phyloP scores from a whole-genome alignment of 2,888 invertebrate genomes.

The Opisthograptis luteolata region DNA sequence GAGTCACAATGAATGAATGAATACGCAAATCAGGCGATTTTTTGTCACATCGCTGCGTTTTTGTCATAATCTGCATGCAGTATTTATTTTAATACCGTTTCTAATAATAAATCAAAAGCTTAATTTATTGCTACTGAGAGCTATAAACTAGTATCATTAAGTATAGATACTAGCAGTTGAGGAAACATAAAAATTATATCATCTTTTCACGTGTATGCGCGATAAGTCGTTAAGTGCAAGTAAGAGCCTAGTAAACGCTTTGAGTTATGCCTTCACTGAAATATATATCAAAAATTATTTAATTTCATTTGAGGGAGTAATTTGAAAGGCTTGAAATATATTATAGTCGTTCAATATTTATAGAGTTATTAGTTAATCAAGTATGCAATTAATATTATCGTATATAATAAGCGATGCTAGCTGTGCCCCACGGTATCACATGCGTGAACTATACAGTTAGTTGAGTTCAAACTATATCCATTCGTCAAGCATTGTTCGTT shows the following conservation, averaged over 20 bases:
- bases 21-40: no score
- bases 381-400: no score
- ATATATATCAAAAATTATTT: slow-evolving; percentile 27
- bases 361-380: no score
- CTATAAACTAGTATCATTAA: slow-evolving; percentile 68
- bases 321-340: background rate
- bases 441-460: no score
- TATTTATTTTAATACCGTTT: slow-evolving; percentile 36
- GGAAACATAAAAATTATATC: slow-evolving; percentile 79
- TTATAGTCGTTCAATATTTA: no score
- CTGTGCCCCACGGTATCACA: no score
- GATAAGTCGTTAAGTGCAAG: slow-evolving; percentile 58
- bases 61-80: slow-evolving; percentile 25
- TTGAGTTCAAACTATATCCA: no score
- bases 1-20: no score
- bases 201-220: slow-evolving; percentile 72
- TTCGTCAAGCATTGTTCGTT: no score
- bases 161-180: slow-evolving; percentile 54
- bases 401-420: no score
- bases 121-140: slow-evolving; percentile 72
- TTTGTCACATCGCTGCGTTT: no score
- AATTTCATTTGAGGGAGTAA: background rate
- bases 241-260: slow-evolving; percentile 51
- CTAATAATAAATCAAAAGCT: slow-evolving; percentile 68
- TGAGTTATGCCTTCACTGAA: slow-evolving; percentile 41